Evolutionary conservation across 1,140 invertebrate species (phyloP), one percentile per base, ranked within the genome.

Genomic region (Eueides isabella): DNA sequence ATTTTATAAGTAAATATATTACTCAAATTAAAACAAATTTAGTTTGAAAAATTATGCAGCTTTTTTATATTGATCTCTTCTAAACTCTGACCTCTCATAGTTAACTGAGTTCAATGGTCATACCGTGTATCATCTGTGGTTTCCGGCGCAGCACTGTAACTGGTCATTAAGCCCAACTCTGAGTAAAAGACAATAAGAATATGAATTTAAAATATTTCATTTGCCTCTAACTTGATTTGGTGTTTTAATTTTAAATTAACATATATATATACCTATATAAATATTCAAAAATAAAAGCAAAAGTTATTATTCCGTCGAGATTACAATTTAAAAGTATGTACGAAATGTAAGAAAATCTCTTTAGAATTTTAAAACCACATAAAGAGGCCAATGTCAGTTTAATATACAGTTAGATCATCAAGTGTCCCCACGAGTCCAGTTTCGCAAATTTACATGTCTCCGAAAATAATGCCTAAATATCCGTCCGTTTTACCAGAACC

Each of bases 361-460:
- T 26, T 55, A 23, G 23, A 55, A 55, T 26, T 55, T 55, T 64
- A 35, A 64, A 31, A 31, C 62, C 62, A 30, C 28, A 64, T 64
- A 64, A 64, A 64, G 33, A 64, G 62, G 62, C 28, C 62, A 64
- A 64, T 33, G 62, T 64, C 62, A 64, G 31, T 64, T 35, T 31
- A n/a, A 64, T 33, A 64, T 64, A 64, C 62, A 64, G 62, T 64
- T 64, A 63, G 61, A 30, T 63, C 61, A 63, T 31, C 29, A 63
- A 63, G 33, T 31, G 33, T 64, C 29, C 33, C 62, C 62, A 33
- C 19, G 14, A 31, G 19, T 64, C 33, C 30, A 64, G 62, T 64
- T 35, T 55, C 11, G 23, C 9, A 64, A 35, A 64, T 64, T 64
- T 64, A 64, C 62, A 64, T 64, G 44, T 55, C 44, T 55, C 44